phyloP scores from a whole-genome alignment of 2,888 invertebrate species.

The Limnephilus auricula region DNA sequence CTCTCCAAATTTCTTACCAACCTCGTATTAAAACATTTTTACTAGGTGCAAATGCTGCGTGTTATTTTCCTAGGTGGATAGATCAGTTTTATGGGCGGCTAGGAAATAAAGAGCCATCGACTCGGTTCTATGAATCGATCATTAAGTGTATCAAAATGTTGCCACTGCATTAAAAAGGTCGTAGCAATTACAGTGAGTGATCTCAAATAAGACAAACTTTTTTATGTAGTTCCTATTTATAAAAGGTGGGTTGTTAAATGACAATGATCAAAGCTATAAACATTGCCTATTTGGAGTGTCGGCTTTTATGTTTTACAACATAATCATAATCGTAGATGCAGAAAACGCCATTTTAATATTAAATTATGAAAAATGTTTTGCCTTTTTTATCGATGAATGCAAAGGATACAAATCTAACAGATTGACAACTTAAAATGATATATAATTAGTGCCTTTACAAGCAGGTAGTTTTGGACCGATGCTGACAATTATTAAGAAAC shows the following conservation, averaged over 20 bases:
- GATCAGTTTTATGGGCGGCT: conserved; percentile 48
- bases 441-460: background rate
- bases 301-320: background rate
- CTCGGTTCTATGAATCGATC: conserved; percentile 44
- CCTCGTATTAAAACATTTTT: background rate
- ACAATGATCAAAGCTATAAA: background rate
- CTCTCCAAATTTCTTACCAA: background rate
- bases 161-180: conserved; percentile 17
- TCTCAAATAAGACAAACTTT: background rate
- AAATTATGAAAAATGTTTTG: background rate
- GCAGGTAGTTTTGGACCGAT: background rate
- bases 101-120: conserved; percentile 53
- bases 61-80: background rate
- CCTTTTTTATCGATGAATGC: background rate
- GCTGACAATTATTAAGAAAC: background rate
- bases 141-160: conserved; percentile 41
- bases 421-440: background rate
- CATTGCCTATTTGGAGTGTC: background rate
- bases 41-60: background rate
- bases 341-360: background rate
- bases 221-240: background rate
- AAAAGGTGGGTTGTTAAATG: background rate
- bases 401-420: background rate
- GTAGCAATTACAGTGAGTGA: background rate
- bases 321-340: background rate